These are phyloP conservation scores for Bucco capensis DNA, from an alignment of 2,113 vertebrate genomes.

Conservation along the genomic window DNA sequence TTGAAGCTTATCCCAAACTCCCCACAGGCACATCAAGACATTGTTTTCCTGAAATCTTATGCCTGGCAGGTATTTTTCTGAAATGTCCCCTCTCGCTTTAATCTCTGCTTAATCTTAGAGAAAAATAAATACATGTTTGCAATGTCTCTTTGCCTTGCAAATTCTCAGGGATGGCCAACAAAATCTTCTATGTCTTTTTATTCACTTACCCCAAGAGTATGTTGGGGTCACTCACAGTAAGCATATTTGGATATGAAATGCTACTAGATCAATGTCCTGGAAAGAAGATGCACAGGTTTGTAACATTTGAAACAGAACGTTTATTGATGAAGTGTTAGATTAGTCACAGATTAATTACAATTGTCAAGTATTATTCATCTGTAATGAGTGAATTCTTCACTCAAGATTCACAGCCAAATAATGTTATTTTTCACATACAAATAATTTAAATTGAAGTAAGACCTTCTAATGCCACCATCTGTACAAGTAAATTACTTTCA, in stretches of 20 bases:
- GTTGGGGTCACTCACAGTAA: not conserved
- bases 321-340: constrained; percentile 42
- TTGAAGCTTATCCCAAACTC: not conserved
- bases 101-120: not conserved
- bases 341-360: constrained; percentile 62
- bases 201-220: not conserved
- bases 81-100: not conserved
- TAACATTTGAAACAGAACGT: constrained; percentile 39
- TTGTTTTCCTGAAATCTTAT: not conserved
- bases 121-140: not conserved
- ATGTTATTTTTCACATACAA: constrained; percentile 60
- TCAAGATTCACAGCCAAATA: constrained; percentile 63
- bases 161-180: not conserved
- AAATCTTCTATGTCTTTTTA: not conserved
- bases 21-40: rapidly evolving
- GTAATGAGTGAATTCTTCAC: constrained; percentile 66
- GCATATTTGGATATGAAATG: not conserved
- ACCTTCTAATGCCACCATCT: constrained; percentile 78
- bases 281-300: not conserved
- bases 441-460: constrained; percentile 78
- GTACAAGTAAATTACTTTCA: constrained; percentile 77
- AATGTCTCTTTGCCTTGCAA: not conserved
- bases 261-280: not conserved
- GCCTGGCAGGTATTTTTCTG: not conserved
- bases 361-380: constrained; percentile 55